A percentile compares a stretch with the other conserved stretches of the same genome.
Evolutionary conservation across 2,888 invertebrate species (phyloP).

Genomic region (Dasypogon diadema): DNA sequence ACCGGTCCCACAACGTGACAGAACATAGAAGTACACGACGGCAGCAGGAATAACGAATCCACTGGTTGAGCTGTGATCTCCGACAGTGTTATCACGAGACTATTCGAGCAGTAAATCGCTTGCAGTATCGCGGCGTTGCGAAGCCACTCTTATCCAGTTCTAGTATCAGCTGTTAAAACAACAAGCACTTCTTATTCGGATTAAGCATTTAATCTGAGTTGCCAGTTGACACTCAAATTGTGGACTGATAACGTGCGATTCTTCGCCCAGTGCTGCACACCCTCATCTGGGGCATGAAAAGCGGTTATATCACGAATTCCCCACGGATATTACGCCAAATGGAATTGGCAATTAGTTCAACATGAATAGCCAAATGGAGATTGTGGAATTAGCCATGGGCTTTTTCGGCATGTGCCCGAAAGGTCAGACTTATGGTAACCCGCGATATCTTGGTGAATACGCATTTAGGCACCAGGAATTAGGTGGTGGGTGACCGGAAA

Average conservation of each 20-base stretch:
- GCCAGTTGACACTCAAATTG: slow-evolving; percentile 27
- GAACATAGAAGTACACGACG: not conserved
- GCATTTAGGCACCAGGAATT: not conserved
- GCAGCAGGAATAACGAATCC: not conserved
- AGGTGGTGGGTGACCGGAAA: slow-evolving; percentile 8
- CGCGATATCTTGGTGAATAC: not conserved
- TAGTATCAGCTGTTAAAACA: slow-evolving; percentile 33
- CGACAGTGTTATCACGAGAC: slow-evolving; percentile 32
- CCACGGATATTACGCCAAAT: not conserved
- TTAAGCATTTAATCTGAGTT: slow-evolving; percentile 16
- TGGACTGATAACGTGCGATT: not conserved
- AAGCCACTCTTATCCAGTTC: slow-evolving; percentile 2
- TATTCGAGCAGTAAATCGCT: slow-evolving; percentile 24
- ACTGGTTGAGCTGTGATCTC: not conserved
- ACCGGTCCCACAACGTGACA: slow-evolving; percentile 19
- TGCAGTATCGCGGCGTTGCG: slow-evolving; percentile 4
- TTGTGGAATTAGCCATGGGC: not conserved
- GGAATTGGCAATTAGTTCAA: not conserved
- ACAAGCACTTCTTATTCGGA: slow-evolving; percentile 5
- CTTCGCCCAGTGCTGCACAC: no score
- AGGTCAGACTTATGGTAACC: slow-evolving; percentile 32
- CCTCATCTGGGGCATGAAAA: no score
- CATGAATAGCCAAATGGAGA: not conserved
- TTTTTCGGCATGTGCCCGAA: not conserved
- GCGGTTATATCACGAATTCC: not conserved